Evolutionary conservation across 2,888 invertebrate species (phyloP).

Genomic region (Athetis lepigone): DNA sequence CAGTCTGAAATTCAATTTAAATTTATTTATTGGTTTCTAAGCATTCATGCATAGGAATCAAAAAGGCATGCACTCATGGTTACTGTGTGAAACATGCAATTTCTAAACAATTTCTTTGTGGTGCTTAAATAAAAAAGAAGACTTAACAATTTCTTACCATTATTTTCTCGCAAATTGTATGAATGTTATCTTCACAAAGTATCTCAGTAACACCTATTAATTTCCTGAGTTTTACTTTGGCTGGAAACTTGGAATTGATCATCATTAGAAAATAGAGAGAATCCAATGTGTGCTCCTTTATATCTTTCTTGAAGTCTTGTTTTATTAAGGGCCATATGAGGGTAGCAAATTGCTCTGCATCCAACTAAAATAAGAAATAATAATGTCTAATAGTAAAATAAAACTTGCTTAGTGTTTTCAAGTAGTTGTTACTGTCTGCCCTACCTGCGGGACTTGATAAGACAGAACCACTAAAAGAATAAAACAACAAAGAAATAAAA

Average conservation of each 20-base stretch:
- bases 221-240: constrained; percentile 90
- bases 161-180: constrained; percentile 90
- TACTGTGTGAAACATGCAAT: background rate
- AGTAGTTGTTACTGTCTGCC: background rate
- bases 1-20: constrained; percentile 85
- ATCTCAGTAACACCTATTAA: constrained; percentile 90
- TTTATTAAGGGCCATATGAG: constrained; percentile 91
- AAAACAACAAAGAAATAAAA: background rate
- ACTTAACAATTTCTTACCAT: constrained; percentile 87
- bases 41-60: background rate
- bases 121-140: background rate
- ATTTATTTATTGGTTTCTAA: no score
- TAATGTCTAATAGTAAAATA: no score
- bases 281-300: constrained; percentile 92
- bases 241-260: constrained; percentile 80
- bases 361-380: constrained; percentile 86
- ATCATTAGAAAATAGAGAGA: constrained; percentile 91
- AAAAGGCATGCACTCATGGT: background rate
- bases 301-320: constrained; percentile 91
- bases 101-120: background rate
- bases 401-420: background rate
- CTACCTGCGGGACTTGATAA: no score
- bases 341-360: constrained; percentile 88
- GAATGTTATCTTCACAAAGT: constrained; percentile 90
- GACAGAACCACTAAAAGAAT: no score